Evolutionary conservation across 2,888 invertebrate genomes (phyloP), one percentile per base, ranked within the genome.

Genomic region (Thymelicus acteon): DNA sequence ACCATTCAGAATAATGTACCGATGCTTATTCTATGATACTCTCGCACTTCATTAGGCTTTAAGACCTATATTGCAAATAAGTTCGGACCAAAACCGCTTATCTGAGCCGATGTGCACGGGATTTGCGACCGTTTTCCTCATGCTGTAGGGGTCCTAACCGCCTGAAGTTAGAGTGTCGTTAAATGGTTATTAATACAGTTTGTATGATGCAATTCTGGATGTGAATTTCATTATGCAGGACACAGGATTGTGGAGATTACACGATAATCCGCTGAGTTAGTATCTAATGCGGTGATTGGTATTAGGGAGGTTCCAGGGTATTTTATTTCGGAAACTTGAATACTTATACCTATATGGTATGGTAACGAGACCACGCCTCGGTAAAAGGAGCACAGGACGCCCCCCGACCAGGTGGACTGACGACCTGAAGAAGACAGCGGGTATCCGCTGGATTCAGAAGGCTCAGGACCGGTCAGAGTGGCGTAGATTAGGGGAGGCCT

Each of bases 191-290:
- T 70, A 64, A 64, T 64, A 60, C 31, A 6, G 60, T 44, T 52
- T 58, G 31, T 48, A 64, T 70, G 40, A 70, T 70, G 70, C 70
- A 64, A 64, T 70, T 64, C 48, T 60, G 70, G 60, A 70, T 70
- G 70, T 52, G 70, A 70, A 70, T 70, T 70, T 70, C 70, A 70
- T 70, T 70, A 70, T 64, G 60, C 70, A 64, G 70, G 70, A 70
- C 70, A 70, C 70, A 64, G 70, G 70, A 64, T 70, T 70, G 70
- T 60, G 15, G 24, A 64, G 58, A 70, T 64, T 70, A 70, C 49
- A 39, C 48, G 62, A 31, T 68, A 62, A 68, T 68, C 62, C 47
- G 62, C 31, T 44, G 62, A 62, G 68, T 68, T 62, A 68, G 68
- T 62, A 44, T 47, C 68, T 47, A 62, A 54, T 44, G 37, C 19